Base-by-base conservation (phyloP, 2,888 invertebrate species). In the Sinopyrophorus schimmeli region DNA sequence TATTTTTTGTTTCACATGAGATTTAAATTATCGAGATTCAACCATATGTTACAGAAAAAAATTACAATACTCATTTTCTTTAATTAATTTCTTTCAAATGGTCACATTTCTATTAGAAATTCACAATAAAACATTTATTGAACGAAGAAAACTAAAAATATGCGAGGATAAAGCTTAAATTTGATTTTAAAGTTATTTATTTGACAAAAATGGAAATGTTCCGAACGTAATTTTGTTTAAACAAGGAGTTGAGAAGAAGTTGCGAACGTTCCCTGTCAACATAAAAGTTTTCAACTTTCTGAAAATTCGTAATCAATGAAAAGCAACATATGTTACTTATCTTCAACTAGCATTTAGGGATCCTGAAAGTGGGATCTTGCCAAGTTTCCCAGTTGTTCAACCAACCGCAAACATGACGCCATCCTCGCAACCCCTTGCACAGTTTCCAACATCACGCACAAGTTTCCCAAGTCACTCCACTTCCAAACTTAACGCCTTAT, bases 321-420 rank as follows among this genome's bases (percentile, higher is more conserved):
- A 50, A 50, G 30, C 30, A 50, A 17, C 43, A 35, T 44, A 30
- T 41, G 40, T 44, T 44, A 46, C 39, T 39, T 50, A 40, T 46
- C 34, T 50, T 26, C 30, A 24, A 38, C 46, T 40, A 46, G 39
- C 40, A 46, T 50, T 24, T 44, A 41, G 50, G 40, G 50, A 50
- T 46, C 26, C 34, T 46, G 32, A 35, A 50, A 50, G 50, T 50
- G 43, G 44, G 44, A 50, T 50, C 50, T 50, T 63, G 65, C 66
- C 68, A 69, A 71, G 68, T 70, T 70, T 67, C 64, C 64, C 62
- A 69, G 67, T 71, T 70, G 69, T 68, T 70, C 68, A 65, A 68
- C 72, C 68, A 65, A 69, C 72, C 72, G 67, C 72, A 71, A 71
- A 72, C 71, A 72, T 66, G 71, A 71, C 71, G 67, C 70, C 68